Evolutionary conservation across 2,888 invertebrate genomes (phyloP).

Genomic region (Serripes groenlandicus): DNA sequence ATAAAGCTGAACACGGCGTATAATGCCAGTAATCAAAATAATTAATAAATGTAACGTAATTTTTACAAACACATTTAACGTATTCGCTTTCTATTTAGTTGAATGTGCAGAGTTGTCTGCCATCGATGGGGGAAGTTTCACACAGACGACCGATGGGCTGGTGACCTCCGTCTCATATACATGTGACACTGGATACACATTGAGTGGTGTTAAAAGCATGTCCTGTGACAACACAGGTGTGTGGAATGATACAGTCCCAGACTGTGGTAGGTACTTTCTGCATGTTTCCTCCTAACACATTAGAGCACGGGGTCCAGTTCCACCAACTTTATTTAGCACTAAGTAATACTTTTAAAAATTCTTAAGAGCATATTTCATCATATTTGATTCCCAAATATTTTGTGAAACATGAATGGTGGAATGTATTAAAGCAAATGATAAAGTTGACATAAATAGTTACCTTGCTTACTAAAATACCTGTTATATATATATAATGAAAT

Average conservation of each 20-base stretch:
- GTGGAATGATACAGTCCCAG: constrained; percentile 37
- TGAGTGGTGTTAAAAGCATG: constrained; percentile 23
- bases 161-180: neutral
- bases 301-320: neutral
- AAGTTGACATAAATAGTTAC: neutral
- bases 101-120: neutral
- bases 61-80: too few relatives aligned
- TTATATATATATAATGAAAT: neutral
- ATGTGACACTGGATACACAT: constrained; percentile 22
- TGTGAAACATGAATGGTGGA: too few relatives aligned
- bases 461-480: neutral
- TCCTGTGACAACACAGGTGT: constrained; percentile 32
- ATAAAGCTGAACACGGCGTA: too few relatives aligned
- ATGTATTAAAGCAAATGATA: too few relatives aligned
- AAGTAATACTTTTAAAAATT: too few relatives aligned
- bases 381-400: too few relatives aligned
- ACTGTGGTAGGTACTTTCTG: constrained; percentile 30
- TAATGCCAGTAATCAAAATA: too few relatives aligned
- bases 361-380: too few relatives aligned
- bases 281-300: neutral
- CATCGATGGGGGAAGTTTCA: constrained; percentile 28
- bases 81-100: neutral
- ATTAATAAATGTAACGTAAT: too few relatives aligned
- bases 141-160: constrained; percentile 22
- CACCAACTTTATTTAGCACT: too few relatives aligned